Evolutionary conservation across 2,888 invertebrate species (phyloP).

Genomic region (Pristionchus maxplancki): DNA sequence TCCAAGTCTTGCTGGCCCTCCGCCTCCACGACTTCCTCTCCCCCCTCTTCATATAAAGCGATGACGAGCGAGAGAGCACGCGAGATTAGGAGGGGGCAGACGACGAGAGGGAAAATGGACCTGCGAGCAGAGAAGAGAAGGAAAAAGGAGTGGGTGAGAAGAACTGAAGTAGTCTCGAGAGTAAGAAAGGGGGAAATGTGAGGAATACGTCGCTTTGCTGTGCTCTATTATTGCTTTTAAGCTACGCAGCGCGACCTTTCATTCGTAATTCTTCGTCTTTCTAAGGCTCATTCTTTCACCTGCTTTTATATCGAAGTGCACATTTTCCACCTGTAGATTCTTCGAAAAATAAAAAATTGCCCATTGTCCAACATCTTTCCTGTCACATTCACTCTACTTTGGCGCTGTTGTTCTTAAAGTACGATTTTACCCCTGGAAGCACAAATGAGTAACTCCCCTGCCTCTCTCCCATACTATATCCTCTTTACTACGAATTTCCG

Average conservation of each 20-base stretch:
- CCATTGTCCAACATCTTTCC: too few relatives aligned
- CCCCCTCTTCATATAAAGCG: conserved; percentile 26
- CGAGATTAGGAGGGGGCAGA: background rate
- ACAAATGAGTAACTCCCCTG: too few relatives aligned
- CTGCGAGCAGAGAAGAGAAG: background rate
- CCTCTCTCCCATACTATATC: too few relatives aligned
- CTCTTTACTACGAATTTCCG: too few relatives aligned
- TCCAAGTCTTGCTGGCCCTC: background rate
- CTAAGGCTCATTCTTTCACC: too few relatives aligned
- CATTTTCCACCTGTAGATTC: too few relatives aligned
- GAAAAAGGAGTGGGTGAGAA: conserved; percentile 20
- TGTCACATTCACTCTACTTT: too few relatives aligned
- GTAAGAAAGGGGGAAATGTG: background rate
- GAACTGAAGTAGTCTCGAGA: conserved; percentile 14
- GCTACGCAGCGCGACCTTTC: background rate
- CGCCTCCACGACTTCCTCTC: background rate
- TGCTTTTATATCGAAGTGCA: too few relatives aligned
- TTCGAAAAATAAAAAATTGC: too few relatives aligned
- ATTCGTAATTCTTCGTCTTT: too few relatives aligned
- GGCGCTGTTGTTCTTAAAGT: too few relatives aligned
- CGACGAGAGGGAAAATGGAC: background rate
- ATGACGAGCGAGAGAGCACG: background rate
- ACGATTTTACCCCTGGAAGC: too few relatives aligned
- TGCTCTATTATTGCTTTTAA: background rate
- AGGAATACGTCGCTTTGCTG: background rate